Evolutionary conservation across 2,888 invertebrate genomes (phyloP), one percentile per base, ranked within the genome.

Genomic region (Leptopilina myrica): DNA sequence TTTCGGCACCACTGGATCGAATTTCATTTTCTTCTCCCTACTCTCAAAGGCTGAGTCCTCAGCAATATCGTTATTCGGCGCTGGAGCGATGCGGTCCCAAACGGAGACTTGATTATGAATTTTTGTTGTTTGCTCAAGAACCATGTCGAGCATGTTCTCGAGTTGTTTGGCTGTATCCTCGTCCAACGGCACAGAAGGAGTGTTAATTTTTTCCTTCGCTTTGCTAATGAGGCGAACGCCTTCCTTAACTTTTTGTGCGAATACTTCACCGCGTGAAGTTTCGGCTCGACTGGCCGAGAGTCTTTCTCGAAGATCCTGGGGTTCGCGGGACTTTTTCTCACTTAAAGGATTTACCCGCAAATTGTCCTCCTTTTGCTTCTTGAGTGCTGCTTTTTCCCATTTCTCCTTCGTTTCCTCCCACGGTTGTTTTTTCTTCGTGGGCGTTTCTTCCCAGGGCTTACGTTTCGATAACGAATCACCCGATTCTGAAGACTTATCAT

Each of bases 41-140:
- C n/a, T 15, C 4, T 62, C 20, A 20, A 62, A 62, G 8, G 20
- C 78, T 2, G 33, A 2, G 33, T 80, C 79, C 40, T 84, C 83
- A 9, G 82, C 73, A 59, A 64, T 62, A 40, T 78, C 81, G 8
- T 69, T 77, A 11, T 82, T 83, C 0, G 81, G 33, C 7, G 87
- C 83, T 5, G 92, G 91, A 11, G 90, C 90, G 26, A 92, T 91
- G 53, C 92, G 88, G 84, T 92, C 90, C 92, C 92, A 91, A n/a
- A 91, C 91, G 2, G 91, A 90, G 46, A 89, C 85, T 78, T 91
- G 91, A 85, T 80, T 90, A 53, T 90, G 89, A 2, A 91, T 81
- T 77, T 90, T 90, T 77, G 88, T 91, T 1, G 91, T 90, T 80
- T 91, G 89, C 53, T 90, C 90, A n/a, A 91, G 82, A 5, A 90